Evolutionary conservation across 2,113 vertebrate genomes (phyloP).

Genomic region (Sorex araneus): DNA sequence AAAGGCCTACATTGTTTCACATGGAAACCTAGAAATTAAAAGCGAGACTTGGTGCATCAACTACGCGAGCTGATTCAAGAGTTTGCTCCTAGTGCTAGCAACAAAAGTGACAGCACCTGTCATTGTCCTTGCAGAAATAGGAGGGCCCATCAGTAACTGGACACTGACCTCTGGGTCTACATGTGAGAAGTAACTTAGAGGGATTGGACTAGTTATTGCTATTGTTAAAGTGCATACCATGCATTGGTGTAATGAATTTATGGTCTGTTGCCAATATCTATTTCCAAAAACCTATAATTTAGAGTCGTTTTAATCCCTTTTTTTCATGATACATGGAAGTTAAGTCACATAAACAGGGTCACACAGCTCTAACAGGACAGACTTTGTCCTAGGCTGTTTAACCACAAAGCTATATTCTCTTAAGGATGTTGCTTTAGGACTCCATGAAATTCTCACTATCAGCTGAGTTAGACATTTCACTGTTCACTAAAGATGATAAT

Average conservation of each 20-base stretch:
- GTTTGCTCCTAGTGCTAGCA: background rate
- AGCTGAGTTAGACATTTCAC: fast-evolving
- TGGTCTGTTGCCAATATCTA: too few species aligned
- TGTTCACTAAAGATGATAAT: too few species aligned
- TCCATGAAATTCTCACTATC: background rate
- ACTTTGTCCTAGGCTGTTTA: background rate
- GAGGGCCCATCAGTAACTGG: background rate
- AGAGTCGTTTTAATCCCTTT: too few species aligned
- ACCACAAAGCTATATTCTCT: background rate
- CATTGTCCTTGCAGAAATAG: background rate
- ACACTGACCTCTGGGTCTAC: background rate
- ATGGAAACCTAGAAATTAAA: background rate
- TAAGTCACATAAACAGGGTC: background rate
- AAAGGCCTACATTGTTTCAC: background rate
- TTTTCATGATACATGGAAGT: background rate
- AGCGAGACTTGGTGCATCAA: background rate
- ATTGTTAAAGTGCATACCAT: too few species aligned
- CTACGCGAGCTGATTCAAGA: background rate
- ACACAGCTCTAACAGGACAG: background rate
- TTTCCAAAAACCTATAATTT: too few species aligned
- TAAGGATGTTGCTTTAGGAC: background rate
- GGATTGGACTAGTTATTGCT: too few species aligned
- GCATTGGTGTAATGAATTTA: too few species aligned
- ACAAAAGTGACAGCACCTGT: too few species aligned
- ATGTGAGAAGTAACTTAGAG: background rate